Conservation (phyloP, 2,888 invertebrate genomes). For the Amitus sp. region DNA sequence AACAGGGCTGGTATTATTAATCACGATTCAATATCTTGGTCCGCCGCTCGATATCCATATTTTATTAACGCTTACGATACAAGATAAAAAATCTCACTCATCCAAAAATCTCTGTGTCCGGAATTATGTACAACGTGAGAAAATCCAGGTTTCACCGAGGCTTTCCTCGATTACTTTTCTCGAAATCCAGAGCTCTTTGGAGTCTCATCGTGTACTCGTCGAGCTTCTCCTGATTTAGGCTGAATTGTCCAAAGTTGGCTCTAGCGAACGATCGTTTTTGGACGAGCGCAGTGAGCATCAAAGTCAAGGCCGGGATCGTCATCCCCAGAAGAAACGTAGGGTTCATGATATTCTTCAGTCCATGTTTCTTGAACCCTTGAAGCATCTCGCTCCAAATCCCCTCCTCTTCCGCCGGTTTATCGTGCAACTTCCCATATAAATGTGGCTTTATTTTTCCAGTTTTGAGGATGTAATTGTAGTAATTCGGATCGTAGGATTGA, state of each 20-base stretch:
- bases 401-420: slow-evolving; percentile 46
- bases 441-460: slow-evolving; percentile 59
- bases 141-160: too few species aligned
- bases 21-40: too few species aligned
- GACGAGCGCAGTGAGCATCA: slow-evolving; percentile 57
- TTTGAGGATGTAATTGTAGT: slow-evolving; percentile 59
- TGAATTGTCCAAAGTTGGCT: slow-evolving; percentile 43
- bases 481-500: slow-evolving; percentile 60
- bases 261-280: slow-evolving; percentile 54
- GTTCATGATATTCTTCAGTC: slow-evolving; percentile 59
- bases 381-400: slow-evolving; percentile 55
- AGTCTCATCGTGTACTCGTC: slow-evolving; percentile 49
- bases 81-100: too few species aligned
- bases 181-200: slow-evolving; percentile 49
- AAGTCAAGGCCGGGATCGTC: slow-evolving; percentile 57
- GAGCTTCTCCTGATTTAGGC: slow-evolving; percentile 44
- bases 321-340: slow-evolving; percentile 58
- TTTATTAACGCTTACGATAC: too few species aligned
- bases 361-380: slow-evolving; percentile 57
- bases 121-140: too few species aligned
- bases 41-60: too few species aligned
- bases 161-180: too few species aligned
- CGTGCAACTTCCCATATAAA: slow-evolving; percentile 55
- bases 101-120: too few species aligned
- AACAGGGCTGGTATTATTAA: too few species aligned